Evolutionary conservation across 1,140 invertebrate species (phyloP).

Genomic region (Tetramorium alpestre): DNA sequence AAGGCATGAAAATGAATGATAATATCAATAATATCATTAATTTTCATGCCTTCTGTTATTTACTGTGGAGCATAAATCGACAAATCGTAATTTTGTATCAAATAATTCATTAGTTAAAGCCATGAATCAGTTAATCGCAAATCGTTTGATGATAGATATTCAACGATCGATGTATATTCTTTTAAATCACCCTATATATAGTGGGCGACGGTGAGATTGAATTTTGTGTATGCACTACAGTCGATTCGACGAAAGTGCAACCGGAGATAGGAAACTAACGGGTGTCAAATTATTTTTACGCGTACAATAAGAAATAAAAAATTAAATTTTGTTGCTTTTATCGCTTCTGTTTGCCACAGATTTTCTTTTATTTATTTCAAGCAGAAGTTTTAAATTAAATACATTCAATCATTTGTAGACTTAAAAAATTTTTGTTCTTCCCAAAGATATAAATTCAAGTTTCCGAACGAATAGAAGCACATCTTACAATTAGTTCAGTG

Average conservation of each 20-base stretch:
- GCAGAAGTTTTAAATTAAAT: neutral
- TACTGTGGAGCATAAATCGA: neutral
- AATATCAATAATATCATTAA: too few relatives aligned
- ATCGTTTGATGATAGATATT: neutral
- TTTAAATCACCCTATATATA: conserved; percentile 41
- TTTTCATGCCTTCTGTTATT: neutral
- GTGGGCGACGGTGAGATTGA: conserved; percentile 80
- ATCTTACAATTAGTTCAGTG: too few relatives aligned
- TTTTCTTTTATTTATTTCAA: neutral
- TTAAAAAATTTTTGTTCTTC: neutral
- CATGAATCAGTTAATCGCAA: neutral
- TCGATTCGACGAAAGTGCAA: conserved; percentile 85
- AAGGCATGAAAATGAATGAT: too few relatives aligned
- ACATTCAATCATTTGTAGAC: neutral
- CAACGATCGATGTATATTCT: neutral
- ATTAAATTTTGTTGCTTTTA: neutral
- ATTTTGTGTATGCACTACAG: conserved; percentile 84
- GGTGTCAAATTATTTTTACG: conserved; percentile 39
- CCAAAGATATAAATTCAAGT: too few relatives aligned
- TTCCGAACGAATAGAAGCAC: too few relatives aligned
- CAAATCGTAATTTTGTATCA: neutral
- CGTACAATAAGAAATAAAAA: neutral
- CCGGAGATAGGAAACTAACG: conserved; percentile 47
- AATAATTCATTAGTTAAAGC: neutral
- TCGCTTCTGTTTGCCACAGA: neutral